These are phyloP conservation scores for Eutrigla gurnardus DNA, from an alignment of 2,797 vertebrate species.

Conservation along the genomic window DNA sequence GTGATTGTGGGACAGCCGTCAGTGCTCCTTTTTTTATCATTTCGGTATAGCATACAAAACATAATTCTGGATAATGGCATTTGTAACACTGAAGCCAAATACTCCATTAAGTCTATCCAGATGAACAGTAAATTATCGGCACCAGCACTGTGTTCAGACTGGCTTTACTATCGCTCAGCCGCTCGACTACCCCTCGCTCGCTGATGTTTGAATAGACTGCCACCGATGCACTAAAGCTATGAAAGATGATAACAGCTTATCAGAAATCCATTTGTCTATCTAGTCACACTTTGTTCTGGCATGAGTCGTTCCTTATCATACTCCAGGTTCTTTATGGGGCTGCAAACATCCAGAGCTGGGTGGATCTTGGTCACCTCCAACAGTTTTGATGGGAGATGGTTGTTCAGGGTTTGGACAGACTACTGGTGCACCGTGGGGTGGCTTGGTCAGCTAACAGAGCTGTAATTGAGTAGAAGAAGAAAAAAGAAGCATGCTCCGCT, in stretches of 20 bases:
- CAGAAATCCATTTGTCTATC: slow-evolving; percentile 71
- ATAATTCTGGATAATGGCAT: slow-evolving; percentile 77
- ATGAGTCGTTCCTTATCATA: slow-evolving; percentile 44
- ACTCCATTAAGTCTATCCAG: slow-evolving; percentile 73
- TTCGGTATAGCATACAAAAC: slow-evolving; percentile 54
- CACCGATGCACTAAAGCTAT: slow-evolving; percentile 57
- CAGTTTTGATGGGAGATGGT: slow-evolving; percentile 35
- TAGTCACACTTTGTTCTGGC: slow-evolving; percentile 52
- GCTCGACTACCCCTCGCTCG: slow-evolving; percentile 17
- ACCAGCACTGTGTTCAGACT: slow-evolving; percentile 14
- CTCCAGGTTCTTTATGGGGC: slow-evolving; percentile 40
- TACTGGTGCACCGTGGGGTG: slow-evolving; percentile 55
- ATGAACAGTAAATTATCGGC: slow-evolving; percentile 63
- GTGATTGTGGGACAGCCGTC: slow-evolving; percentile 25
- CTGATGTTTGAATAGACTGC: slow-evolving; percentile 56
- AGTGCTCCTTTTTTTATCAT: slow-evolving; percentile 32
- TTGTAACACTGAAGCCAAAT: slow-evolving; percentile 71
- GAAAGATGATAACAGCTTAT: slow-evolving; percentile 68
- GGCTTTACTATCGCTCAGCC: slow-evolving; percentile 32
- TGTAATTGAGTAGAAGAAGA: slow-evolving; percentile 74
- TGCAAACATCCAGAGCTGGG: slow-evolving; percentile 41
- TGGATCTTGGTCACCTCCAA: slow-evolving; percentile 53
- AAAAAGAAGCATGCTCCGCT: slow-evolving; percentile 39
- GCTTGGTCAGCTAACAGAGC: slow-evolving; percentile 67
- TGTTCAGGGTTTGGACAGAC: slow-evolving; percentile 32